Evolutionary conservation across 2,113 vertebrate species (phyloP).

Genomic region (Petrocephalus microphthalmus): DNA sequence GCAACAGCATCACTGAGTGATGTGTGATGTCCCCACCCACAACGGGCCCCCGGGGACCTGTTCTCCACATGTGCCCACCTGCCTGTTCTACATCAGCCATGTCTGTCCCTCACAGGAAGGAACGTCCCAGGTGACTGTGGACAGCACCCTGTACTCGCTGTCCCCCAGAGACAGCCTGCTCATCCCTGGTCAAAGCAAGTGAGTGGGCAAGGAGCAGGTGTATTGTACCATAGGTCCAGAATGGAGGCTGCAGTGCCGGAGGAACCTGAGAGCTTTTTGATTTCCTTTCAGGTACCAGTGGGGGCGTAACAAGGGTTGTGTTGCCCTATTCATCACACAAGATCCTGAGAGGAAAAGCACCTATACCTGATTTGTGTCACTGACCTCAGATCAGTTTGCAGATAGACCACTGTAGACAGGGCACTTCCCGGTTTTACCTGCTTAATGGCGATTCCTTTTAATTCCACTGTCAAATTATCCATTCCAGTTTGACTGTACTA

Average conservation of each 20-base stretch:
- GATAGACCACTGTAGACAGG: not conserved
- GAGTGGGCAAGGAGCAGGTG: constrained; percentile 45
- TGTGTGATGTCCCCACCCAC: not conserved
- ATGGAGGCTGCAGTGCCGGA: not conserved
- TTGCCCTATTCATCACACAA: constrained; percentile 73
- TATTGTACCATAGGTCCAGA: not conserved
- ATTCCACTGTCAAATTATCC: not conserved
- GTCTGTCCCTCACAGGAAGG: constrained; percentile 68
- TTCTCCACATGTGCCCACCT: not conserved
- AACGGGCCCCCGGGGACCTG: not conserved
- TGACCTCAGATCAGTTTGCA: not conserved
- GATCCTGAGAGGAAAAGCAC: constrained; percentile 76
- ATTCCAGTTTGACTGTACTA: not conserved
- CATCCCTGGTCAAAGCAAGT: constrained; percentile 66
- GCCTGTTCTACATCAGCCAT: not conserved
- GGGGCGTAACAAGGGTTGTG: constrained; percentile 65
- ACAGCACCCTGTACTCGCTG: constrained; percentile 53
- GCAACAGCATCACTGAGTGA: not conserved
- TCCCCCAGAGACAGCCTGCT: constrained; percentile 74
- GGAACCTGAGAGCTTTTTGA: not conserved
- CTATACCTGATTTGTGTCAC: constrained; percentile 32
- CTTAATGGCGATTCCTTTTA: not conserved
- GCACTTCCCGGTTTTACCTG: not conserved
- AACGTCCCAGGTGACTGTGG: constrained; percentile 59
- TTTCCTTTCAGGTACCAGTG: constrained; percentile 68